Evolutionary conservation across 2,888 invertebrate genomes (phyloP).

Genomic region (Marronus borbonicus): DNA sequence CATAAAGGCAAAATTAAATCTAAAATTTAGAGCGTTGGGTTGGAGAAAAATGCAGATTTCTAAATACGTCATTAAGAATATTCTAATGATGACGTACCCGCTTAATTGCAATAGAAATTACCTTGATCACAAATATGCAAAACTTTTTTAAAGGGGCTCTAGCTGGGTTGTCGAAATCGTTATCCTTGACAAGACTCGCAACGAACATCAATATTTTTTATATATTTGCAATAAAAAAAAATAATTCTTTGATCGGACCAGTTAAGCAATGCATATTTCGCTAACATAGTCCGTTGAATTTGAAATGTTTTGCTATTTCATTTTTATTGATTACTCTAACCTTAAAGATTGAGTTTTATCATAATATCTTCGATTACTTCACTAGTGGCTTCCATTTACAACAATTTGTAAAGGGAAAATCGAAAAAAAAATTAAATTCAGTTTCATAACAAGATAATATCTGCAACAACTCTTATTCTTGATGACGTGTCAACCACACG

Average conservation of each 20-base stretch:
- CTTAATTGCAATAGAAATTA: conserved; percentile 4
- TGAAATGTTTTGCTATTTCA: neutral
- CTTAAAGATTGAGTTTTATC: neutral
- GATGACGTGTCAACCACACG: no score
- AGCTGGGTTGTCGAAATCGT: conserved; percentile 25
- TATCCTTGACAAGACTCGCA: conserved; percentile 22
- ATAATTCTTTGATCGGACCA: neutral
- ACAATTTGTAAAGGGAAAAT: neutral
- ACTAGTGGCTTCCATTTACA: neutral
- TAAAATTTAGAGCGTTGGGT: no score
- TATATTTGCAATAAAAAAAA: conserved; percentile 20
- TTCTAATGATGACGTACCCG: no score
- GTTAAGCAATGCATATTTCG: neutral
- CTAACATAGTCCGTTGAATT: neutral
- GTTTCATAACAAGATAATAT: no score
- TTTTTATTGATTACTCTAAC: neutral
- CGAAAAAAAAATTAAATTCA: no score
- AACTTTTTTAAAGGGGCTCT: conserved; percentile 38
- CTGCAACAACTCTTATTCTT: no score
- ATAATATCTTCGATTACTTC: neutral
- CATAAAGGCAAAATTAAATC: no score
- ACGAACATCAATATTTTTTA: conserved; percentile 26
- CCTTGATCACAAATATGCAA: conserved; percentile 38
- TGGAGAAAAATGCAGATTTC: no score
- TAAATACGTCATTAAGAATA: no score